Evolutionary conservation across 2,888 invertebrate species (phyloP).

Genomic region (Panzeria rudis): DNA sequence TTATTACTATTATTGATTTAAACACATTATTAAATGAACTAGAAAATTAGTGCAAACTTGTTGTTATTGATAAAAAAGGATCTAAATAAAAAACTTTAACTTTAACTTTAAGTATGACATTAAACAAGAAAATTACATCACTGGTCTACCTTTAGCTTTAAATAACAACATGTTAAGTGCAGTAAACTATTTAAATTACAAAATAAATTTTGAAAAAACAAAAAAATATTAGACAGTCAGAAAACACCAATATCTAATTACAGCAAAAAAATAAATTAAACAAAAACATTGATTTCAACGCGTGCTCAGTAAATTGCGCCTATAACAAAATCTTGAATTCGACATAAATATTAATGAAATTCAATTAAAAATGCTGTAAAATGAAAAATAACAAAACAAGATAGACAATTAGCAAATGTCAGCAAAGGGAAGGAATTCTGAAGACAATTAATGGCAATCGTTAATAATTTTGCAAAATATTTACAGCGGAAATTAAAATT

Average conservation of each 20-base stretch:
- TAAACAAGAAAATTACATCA: constrained; percentile 79
- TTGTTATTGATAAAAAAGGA: constrained; percentile 63
- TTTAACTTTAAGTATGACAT: too few species aligned
- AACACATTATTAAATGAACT: not conserved
- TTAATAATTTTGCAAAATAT: not conserved
- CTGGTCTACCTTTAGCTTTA: constrained; percentile 70
- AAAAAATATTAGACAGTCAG: constrained; percentile 35
- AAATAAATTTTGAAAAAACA: constrained; percentile 4
- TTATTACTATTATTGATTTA: not conserved
- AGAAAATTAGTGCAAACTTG: constrained; percentile 36
- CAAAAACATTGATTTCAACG: constrained; percentile 67
- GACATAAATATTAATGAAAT: constrained; percentile 42
- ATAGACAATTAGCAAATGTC: not conserved
- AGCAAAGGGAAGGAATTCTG: constrained; percentile 26
- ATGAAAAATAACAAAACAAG: not conserved
- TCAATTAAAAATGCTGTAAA: constrained; percentile 35
- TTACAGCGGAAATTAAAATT: constrained; percentile 21
- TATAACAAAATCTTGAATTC: constrained; percentile 51
- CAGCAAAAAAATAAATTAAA: constrained; percentile 62
- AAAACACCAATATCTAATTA: constrained; percentile 68
- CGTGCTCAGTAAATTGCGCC: constrained; percentile 66
- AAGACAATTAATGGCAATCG: not conserved
- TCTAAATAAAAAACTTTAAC: too few species aligned
- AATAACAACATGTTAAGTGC: constrained; percentile 56
- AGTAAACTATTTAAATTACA: constrained; percentile 58